A percentile compares a stretch with the other conserved stretches of the same genome.
Evolutionary conservation across 2,888 invertebrate species (phyloP).

Genomic region (Azorinus chamasolen): DNA sequence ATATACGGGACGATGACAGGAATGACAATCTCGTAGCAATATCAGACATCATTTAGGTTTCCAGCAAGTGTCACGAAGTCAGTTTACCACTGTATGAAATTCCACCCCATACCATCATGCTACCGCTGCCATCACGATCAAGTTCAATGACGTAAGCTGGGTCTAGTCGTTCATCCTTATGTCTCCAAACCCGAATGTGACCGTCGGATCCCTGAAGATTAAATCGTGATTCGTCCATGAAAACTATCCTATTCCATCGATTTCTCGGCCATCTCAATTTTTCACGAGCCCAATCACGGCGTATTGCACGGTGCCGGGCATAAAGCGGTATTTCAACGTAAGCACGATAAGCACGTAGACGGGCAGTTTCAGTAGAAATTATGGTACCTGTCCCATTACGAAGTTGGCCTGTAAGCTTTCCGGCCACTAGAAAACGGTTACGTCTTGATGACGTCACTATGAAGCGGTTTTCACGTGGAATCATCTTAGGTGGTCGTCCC

Average conservation of each 20-base stretch:
- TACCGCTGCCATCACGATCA: not conserved
- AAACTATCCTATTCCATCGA: slow-evolving; percentile 3
- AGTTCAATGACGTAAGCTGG: not conserved
- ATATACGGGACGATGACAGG: too few species aligned
- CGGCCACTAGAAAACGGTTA: not conserved
- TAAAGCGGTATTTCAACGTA: slow-evolving; percentile 1
- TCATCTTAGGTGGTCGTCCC: not conserved
- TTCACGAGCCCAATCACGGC: not conserved
- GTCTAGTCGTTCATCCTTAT: not conserved
- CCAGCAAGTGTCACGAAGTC: too few species aligned
- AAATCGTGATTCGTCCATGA: slow-evolving; percentile 8
- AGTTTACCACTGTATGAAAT: not conserved
- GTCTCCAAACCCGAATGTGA: too few species aligned
- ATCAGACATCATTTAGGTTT: too few species aligned
- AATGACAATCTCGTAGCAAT: too few species aligned
- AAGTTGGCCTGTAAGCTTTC: not conserved
- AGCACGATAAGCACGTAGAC: not conserved
- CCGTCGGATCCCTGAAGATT: not conserved
- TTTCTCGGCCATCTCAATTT: not conserved
- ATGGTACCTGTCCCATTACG: not conserved
- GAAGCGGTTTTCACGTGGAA: not conserved
- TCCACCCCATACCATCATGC: not conserved
- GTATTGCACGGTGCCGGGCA: not conserved
- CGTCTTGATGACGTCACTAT: not conserved
- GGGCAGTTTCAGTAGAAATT: not conserved